phyloP scores from a whole-genome alignment of 2,888 invertebrate genomes.

The Orthosia gothica region DNA sequence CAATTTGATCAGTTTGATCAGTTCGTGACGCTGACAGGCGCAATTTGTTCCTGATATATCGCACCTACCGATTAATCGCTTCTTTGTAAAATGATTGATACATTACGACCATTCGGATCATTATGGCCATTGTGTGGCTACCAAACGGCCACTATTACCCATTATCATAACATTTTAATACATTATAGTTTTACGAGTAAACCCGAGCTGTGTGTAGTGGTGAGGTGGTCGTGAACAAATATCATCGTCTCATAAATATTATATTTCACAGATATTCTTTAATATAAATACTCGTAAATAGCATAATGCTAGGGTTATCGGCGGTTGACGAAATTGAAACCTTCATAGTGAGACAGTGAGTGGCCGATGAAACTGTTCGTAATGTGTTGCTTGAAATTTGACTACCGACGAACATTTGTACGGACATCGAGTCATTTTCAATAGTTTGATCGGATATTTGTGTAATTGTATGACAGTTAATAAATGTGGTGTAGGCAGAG shows the following conservation, averaged over 20 bases:
- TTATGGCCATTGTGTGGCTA: slow-evolving; percentile 54
- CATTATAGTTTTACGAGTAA: slow-evolving; percentile 67
- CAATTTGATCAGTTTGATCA: slow-evolving; percentile 66
- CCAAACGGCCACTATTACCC: slow-evolving; percentile 62
- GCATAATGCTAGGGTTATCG: slow-evolving; percentile 43
- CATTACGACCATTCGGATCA: slow-evolving; percentile 49
- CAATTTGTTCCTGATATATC: slow-evolving; percentile 72
- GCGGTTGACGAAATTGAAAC: slow-evolving; percentile 51
- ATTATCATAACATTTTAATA: slow-evolving; percentile 72
- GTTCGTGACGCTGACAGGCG: slow-evolving; percentile 57
- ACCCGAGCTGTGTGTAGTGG: slow-evolving; percentile 39
- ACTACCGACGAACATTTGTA: slow-evolving; percentile 35
- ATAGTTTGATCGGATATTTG: slow-evolving; percentile 45
- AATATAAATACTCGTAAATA: slow-evolving; percentile 42
- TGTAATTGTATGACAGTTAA: slow-evolving; percentile 47
- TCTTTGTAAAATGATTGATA: slow-evolving; percentile 73
- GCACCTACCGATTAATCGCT: slow-evolving; percentile 65
- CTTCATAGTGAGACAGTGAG: slow-evolving; percentile 27
- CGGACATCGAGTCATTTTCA: slow-evolving; percentile 2
- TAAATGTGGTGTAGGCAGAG: slow-evolving; percentile 13
- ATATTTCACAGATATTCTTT: slow-evolving; percentile 50
- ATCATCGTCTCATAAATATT: slow-evolving; percentile 57
- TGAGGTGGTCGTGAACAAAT: slow-evolving; percentile 46
- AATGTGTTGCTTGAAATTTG: slow-evolving; percentile 40
- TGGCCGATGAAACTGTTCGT: slow-evolving; percentile 39